A percentile compares a stretch with the other conserved stretches of the same genome.
Conservation (phyloP, 2,797 vertebrate species). For the Neostethus bicornis region DNA sequence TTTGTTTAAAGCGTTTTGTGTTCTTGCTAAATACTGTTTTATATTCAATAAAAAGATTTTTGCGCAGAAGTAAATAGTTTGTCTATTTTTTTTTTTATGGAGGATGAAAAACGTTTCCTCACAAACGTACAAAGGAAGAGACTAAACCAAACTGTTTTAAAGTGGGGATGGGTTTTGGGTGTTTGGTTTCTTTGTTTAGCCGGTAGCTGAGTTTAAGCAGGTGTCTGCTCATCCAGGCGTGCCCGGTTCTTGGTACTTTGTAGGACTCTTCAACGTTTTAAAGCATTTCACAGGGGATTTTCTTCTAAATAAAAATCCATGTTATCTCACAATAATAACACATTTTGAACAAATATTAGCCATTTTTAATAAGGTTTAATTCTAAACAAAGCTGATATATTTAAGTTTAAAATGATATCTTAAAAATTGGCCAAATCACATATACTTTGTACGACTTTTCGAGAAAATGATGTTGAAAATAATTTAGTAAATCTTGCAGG, state of each 20-base stretch:
- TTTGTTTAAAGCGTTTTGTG: neutral
- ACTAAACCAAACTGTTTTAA: conserved; percentile 20
- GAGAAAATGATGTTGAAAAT: no score
- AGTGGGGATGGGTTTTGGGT: neutral
- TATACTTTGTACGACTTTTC: no score
- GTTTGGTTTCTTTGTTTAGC: conserved; percentile 27
- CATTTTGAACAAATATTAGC: neutral
- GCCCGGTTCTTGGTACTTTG: neutral
- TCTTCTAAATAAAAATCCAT: neutral
- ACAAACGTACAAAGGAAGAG: conserved; percentile 15
- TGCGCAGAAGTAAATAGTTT: neutral
- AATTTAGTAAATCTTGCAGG: no score
- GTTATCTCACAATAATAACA: neutral
- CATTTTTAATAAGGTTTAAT: no score
- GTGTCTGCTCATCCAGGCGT: conserved; percentile 5
- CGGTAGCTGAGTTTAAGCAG: conserved; percentile 6
- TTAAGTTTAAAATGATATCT: no score
- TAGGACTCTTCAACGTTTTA: neutral
- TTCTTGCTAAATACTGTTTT: conserved; percentile 16
- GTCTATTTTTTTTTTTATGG: neutral
- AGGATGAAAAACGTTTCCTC: neutral
- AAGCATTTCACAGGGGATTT: neutral
- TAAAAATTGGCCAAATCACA: no score
- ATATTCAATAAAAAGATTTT: conserved; percentile 53
- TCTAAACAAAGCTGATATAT: no score